Percentiles rank a stretch among this genome's conserved stretches.
phyloP scores from a whole-genome alignment of 2,797 vertebrate genomes.

The Luscinia luscinia region DNA sequence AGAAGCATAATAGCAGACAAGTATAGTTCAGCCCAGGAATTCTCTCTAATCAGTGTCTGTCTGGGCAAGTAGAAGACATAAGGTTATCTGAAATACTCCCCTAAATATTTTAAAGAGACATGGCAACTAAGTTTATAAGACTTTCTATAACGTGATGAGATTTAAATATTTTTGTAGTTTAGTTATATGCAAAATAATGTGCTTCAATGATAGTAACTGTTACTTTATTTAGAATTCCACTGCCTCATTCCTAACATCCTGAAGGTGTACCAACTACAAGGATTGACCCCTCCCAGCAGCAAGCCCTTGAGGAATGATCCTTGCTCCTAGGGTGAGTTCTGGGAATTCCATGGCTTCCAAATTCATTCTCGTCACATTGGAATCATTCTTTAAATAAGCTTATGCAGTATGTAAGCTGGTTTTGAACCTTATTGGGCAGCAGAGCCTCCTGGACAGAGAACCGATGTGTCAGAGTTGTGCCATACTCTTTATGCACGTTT shows the following conservation, averaged over 20 bases:
- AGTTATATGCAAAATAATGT: background rate
- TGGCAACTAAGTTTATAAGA: background rate
- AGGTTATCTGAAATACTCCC: background rate
- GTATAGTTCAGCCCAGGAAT: background rate
- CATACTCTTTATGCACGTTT: background rate
- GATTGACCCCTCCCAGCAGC: background rate
- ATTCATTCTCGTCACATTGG: background rate
- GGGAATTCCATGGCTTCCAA: background rate
- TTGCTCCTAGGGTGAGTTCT: background rate
- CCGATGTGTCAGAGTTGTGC: background rate
- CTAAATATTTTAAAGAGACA: background rate
- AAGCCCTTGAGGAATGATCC: background rate
- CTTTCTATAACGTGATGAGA: background rate
- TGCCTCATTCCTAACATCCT: background rate
- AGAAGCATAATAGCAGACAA: background rate
- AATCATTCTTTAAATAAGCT: background rate
- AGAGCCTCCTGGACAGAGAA: background rate
- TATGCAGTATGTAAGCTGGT: background rate
- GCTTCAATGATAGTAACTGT: background rate
- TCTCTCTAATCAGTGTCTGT: background rate
- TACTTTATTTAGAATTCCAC: background rate
- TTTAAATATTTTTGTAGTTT: background rate
- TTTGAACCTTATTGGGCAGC: background rate
- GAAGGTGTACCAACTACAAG: fast-evolving
- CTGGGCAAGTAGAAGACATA: background rate